Base-by-base conservation (phyloP, 2,888 invertebrate species). In the Dyspetes luteomarginatus region DNA sequence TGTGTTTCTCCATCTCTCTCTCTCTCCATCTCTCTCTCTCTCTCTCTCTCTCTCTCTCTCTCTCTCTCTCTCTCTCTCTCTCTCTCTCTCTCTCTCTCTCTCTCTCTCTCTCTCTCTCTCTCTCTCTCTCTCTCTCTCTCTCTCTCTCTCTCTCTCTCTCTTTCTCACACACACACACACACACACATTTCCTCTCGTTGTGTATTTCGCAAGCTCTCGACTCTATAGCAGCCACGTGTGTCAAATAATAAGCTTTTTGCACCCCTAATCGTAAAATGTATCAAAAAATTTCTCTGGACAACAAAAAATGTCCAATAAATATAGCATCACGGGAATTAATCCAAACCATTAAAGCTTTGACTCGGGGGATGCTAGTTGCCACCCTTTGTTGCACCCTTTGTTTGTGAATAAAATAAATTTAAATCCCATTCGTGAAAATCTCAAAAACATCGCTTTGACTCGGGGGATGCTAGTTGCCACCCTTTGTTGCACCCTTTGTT, bases 141-240 rank as follows among this genome's bases (percentile, higher is more conserved):
- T 4, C 43, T 55, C 15, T 19, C 36, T 24, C 45, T 68, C 22
- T 43, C 48, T 68, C 52, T 58, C 69, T 60, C 28, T 50, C 36
- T 68, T n/a, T n/a, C n/a, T n/a, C n/a, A n/a, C n/a, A n/a, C n/a
- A n/a, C n/a, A n/a, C n/a, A n/a, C n/a, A n/a, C n/a, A n/a, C n/a
- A n/a, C n/a, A n/a, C n/a, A n/a, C n/a, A n/a, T n/a, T n/a, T n/a
- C n/a, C 45, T 58, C 60, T 28, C 55, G 30, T 22, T 73, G 77
- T 77, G 58, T 71, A 24, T 67, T 75, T 75, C 60, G 45, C 77
- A 41, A 81, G 69, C 78, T 64, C 72, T 68, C 58, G 48, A 81
- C 74, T 65, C 48, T 26, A 69, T 45, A 9, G 48, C 64, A 45
- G 41, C 45, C 48, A 43, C 64, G 68, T 22, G 43, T 9, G 43